Evolutionary conservation across 2,888 invertebrate species (phyloP).

Genomic region (Lepidochitona cinerea): DNA sequence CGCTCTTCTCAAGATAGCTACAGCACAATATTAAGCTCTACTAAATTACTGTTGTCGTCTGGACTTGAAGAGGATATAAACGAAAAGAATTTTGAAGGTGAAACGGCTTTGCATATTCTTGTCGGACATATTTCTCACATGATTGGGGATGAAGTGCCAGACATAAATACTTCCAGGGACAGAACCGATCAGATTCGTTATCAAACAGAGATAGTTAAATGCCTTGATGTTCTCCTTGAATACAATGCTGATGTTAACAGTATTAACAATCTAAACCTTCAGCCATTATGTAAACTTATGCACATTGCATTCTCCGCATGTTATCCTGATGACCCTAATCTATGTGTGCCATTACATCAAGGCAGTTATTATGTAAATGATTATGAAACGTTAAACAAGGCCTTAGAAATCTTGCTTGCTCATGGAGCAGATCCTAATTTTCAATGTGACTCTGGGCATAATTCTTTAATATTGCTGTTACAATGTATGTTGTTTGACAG

Average conservation of each 20-base stretch:
- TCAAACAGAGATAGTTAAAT: slow-evolving; percentile 59
- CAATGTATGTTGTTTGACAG: slow-evolving; percentile 83
- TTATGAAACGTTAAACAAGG: slow-evolving; percentile 46
- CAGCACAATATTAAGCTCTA: slow-evolving; percentile 77
- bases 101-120: slow-evolving; percentile 79
- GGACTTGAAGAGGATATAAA: slow-evolving; percentile 81
- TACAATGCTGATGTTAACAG: slow-evolving; percentile 65
- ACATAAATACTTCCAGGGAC: slow-evolving; percentile 72
- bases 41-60: slow-evolving; percentile 80
- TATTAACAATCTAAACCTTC: slow-evolving; percentile 77
- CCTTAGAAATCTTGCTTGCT: slow-evolving; percentile 56
- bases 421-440: slow-evolving; percentile 55
- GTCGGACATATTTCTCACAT: slow-evolving; percentile 73
- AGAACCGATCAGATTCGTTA: slow-evolving; percentile 73
- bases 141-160: slow-evolving; percentile 46
- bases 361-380: slow-evolving; percentile 67
- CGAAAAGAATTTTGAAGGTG: slow-evolving; percentile 80
- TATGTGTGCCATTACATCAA: slow-evolving; percentile 79
- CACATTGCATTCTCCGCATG: slow-evolving; percentile 75
- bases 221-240: slow-evolving; percentile 55
- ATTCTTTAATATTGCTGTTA: slow-evolving; percentile 81
- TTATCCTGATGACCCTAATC: slow-evolving; percentile 79
- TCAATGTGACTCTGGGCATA: slow-evolving; percentile 55
- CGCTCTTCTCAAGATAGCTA: slow-evolving; percentile 57
- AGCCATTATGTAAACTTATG: slow-evolving; percentile 79